Conservation (phyloP, 2,797 vertebrate species). For the Spondyliosoma cantharus region DNA sequence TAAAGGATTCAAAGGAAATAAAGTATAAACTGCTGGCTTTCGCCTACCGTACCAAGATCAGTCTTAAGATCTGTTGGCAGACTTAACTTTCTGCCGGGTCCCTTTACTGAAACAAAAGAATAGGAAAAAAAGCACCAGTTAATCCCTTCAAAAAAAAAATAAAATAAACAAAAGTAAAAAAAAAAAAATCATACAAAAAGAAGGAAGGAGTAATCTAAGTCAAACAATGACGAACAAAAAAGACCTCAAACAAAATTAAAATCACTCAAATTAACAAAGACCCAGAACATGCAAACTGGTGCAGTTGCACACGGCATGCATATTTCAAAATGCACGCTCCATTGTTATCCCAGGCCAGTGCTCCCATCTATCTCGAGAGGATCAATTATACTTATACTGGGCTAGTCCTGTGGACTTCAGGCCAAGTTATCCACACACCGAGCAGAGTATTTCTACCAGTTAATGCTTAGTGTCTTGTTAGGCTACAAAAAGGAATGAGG, state of each 20-base stretch:
- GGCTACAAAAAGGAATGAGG: constrained; percentile 9
- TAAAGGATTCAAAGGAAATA: constrained; percentile 73
- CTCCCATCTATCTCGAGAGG: constrained; percentile 22
- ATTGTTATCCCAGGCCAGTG: constrained; percentile 71
- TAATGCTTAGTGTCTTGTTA: background rate
- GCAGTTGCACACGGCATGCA: constrained; percentile 72
- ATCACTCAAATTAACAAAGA: constrained; percentile 48
- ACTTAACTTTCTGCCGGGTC: constrained; percentile 99
- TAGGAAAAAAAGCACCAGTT: constrained; percentile 87
- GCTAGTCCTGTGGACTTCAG: background rate
- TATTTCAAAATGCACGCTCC: constrained; percentile 69
- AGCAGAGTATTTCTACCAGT: background rate
- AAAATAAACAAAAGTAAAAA: constrained; percentile 20
- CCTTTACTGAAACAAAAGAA: constrained; percentile 99
- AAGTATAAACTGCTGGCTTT: constrained; percentile 92
- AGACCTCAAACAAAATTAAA: constrained; percentile 42
- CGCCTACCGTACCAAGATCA: constrained; percentile 99
- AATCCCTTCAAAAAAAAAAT: constrained; percentile 80
- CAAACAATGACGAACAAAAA: constrained; percentile 60
- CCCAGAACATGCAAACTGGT: constrained; percentile 75
- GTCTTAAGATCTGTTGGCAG: constrained; percentile 99
- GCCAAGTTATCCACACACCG: background rate
- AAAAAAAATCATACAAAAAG: constrained; percentile 52
- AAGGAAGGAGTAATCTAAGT: constrained; percentile 40
- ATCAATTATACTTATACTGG: background rate